Evolutionary conservation across 1,140 invertebrate species (phyloP), one percentile per base, ranked within the genome.

Genomic region (Atta colombica): DNA sequence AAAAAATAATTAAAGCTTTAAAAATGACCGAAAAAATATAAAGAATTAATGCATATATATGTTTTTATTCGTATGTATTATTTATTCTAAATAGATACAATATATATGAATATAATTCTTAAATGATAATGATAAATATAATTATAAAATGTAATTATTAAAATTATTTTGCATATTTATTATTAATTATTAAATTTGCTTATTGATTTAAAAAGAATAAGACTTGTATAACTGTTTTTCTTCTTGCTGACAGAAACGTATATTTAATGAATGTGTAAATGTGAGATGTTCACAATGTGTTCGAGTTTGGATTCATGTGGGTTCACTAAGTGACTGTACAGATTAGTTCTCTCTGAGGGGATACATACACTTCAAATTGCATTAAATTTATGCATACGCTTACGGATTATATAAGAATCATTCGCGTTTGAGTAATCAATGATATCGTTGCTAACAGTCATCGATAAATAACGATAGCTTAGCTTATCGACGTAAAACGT

Each of bases 401-500:
- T 25, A 45, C 0, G 7, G n/a, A 65, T 68, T 80, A 68, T 10
- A 69, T 80, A 80, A 68, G 63, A 66, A 78, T 12, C 45, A 80
- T 53, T 55, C n/a, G n/a, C 28, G 31, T 51, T 68, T 51, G n/a
- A 80, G 77, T 35, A 78, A 53, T 80, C 18, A 66, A 66, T 12
- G 10, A 31, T 51, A 66, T 78, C 45, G 18, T n/a, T 25, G 28
- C 12, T 12, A 66, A 78, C 25, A 21, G 10, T 18, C 25, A 66
- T 78, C 45, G 49, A 80, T 80, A 80, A 78, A 80, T 77, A 77
- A 65, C 10, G 58, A 80, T 80, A 68, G 49, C 25, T 68, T 51
- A 14, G 61, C 28, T 80, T 80, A 80, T 80, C 77, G 14, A 69
- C 14, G 21, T 21, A 35, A 69, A 80, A 68, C 14, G 8, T 53